Evolutionary conservation across 2,888 invertebrate genomes (phyloP), one percentile per base, ranked within the genome.

Genomic region (Epistrophe grossulariae): DNA sequence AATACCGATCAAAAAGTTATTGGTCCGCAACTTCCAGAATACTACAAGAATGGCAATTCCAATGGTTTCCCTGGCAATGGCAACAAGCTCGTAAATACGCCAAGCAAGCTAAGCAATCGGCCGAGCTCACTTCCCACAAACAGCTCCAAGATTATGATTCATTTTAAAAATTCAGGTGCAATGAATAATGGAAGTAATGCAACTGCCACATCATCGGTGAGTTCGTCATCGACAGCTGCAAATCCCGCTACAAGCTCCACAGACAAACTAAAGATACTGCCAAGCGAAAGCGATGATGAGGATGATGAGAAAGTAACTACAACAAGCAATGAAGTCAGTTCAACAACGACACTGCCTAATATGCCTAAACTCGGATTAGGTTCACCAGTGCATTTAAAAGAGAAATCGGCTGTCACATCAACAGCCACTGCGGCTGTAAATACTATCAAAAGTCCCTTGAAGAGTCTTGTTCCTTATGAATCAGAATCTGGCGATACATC

Each of bases 401-500:
- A 87, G 7, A 84, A 85, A 31, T 38, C 62, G 40, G 62, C 71
- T 24, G 45, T 71, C 48, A 73, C 82, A 55, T 76, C 88, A 43
- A 70, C 85, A 24, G 35, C 74, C 10, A 48, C 50, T 17, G 60
- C 59, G 3, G 50, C 52, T 17, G 24, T 71, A 45, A 72, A 71
- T 24, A 84, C 81, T 38, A 59, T 89, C 40, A 89, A 89, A 43
- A 90, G 89, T 84, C 89, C 90, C 38, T 84, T 90, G 2, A 92
- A 91, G 84, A 92, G 93, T 80, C 92, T 95, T 74, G 95, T 95
- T 78, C 95, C 95, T 28, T 95, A 95, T 89, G 95, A 94, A 89
- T 94, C 94, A 0, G 95, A 94, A 89, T 94, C 95, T 0, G 95
- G 92, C 43, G 92, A 92, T 79, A 90, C 79, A 0, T 68, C 78